phyloP scores from a whole-genome alignment of 2,888 invertebrate genomes.

The Epirrita christyi region DNA sequence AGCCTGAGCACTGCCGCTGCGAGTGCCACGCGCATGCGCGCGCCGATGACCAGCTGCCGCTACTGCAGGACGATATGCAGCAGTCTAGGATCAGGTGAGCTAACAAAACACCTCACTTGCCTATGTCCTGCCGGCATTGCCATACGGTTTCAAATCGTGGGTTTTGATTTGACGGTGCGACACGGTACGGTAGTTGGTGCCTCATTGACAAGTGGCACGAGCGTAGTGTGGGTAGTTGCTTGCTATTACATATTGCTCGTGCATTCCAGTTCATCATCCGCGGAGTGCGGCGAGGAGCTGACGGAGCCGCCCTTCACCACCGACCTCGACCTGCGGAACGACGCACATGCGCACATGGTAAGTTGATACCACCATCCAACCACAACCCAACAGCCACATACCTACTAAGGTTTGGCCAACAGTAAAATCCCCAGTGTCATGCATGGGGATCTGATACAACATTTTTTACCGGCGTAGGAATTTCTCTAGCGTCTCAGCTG shows the following conservation, averaged over 20 bases:
- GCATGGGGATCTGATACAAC: no score
- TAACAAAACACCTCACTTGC: neutral
- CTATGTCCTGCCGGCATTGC: neutral
- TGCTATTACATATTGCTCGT: neutral
- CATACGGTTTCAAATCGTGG: neutral
- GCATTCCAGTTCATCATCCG: conserved; percentile 69
- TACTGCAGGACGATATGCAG: conserved; percentile 49
- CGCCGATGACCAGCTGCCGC: conserved; percentile 59
- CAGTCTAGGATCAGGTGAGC: conserved; percentile 26
- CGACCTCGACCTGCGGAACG: conserved; percentile 59
- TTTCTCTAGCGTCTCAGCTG: no score
- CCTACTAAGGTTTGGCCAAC: no score
- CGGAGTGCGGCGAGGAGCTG: conserved; percentile 78
- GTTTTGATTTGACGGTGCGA: no score
- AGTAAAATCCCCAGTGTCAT: no score
- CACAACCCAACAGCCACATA: neutral
- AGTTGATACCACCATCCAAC: neutral
- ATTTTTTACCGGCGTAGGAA: no score
- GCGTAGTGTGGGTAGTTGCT: conserved; percentile 4
- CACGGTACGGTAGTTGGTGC: no score
- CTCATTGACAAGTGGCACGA: neutral
- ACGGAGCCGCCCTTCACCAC: conserved; percentile 41
- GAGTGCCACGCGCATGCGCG: conserved; percentile 89
- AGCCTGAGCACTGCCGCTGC: conserved; percentile 94
- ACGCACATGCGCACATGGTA: conserved; percentile 46